A percentile compares a stretch with the other conserved stretches of the same genome.
These are phyloP conservation scores for Cheilosia vulpina DNA, from an alignment of 2,888 invertebrate genomes.

Conservation along the genomic window DNA sequence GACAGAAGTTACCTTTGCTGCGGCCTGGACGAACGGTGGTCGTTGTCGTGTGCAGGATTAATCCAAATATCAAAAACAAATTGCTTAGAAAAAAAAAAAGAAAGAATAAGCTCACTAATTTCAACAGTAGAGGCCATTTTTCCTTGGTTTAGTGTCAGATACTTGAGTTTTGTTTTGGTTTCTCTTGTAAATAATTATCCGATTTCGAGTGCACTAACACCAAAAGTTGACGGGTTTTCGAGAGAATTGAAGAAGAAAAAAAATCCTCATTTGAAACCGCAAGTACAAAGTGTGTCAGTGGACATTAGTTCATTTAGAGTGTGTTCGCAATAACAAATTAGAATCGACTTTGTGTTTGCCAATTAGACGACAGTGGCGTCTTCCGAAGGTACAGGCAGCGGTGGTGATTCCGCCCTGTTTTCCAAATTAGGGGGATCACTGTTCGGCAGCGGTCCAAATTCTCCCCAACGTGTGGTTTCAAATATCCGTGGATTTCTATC, in stretches of 20 bases:
- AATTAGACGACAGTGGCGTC: constrained; percentile 83
- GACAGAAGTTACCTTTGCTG: constrained; percentile 84
- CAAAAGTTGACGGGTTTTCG: constrained; percentile 59
- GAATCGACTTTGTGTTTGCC: constrained; percentile 53
- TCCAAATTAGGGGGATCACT: constrained; percentile 88
- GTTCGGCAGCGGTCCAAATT: constrained; percentile 87
- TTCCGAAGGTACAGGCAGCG: constrained; percentile 83
- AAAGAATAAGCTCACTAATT: constrained; percentile 47
- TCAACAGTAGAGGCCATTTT: constrained; percentile 70
- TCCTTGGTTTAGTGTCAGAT: constrained; percentile 61
- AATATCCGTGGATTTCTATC: constrained; percentile 90
- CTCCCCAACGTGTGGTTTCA: constrained; percentile 89
- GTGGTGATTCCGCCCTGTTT: constrained; percentile 86
- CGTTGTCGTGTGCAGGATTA: constrained; percentile 78
- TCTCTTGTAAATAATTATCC: constrained; percentile 19
- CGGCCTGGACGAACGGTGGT: constrained; percentile 84
- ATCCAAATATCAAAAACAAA: constrained; percentile 65
- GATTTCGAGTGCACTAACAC: constrained; percentile 32
- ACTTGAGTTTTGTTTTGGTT: constrained; percentile 49
- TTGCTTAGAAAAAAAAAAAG: constrained; percentile 51
- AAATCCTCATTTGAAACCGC: constrained; percentile 62
- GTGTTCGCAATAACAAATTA: constrained; percentile 40
- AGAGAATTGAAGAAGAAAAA: constrained; percentile 63
- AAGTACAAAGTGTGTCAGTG: constrained; percentile 42
- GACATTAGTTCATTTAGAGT: constrained; percentile 59